Conservation (phyloP, 2,797 vertebrate genomes). For the Falco peregrinus region DNA sequence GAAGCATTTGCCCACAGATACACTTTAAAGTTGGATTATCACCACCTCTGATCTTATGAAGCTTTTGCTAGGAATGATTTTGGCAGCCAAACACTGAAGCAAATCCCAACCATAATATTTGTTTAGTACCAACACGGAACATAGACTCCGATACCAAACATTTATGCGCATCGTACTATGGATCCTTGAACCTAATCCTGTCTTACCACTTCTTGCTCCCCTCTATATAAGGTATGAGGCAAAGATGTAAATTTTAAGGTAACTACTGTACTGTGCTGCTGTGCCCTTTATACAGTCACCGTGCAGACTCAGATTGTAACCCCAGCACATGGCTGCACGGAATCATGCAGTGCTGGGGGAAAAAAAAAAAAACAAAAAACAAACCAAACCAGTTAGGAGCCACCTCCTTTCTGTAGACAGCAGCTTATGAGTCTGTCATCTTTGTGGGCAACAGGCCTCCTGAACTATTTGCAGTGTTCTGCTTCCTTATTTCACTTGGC, state of each 20-base stretch:
- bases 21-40: not conserved
- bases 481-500: constrained; percentile 67
- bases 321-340: not conserved
- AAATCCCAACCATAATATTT: not conserved
- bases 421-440: constrained; percentile 24
- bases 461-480: constrained; percentile 21
- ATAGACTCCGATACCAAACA: not conserved
- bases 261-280: not conserved
- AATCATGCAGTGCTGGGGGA: not conserved
- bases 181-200: not conserved
- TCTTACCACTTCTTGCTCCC: not conserved
- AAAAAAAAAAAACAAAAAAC: rapidly evolving
- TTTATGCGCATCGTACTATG: not conserved
- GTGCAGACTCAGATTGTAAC: not conserved
- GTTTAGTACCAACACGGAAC: not conserved
- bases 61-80: not conserved
- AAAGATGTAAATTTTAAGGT: not conserved
- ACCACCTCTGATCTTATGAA: not conserved
- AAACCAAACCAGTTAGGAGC: not conserved
- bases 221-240: not conserved
- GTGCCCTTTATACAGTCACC: not conserved
- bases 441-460: constrained; percentile 49
- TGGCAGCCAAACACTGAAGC: not conserved
- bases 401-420: not conserved
- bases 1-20: not conserved